These are phyloP conservation scores for Tiliacea aurago DNA, from an alignment of 2,888 invertebrate genomes.

Conservation along the genomic window DNA sequence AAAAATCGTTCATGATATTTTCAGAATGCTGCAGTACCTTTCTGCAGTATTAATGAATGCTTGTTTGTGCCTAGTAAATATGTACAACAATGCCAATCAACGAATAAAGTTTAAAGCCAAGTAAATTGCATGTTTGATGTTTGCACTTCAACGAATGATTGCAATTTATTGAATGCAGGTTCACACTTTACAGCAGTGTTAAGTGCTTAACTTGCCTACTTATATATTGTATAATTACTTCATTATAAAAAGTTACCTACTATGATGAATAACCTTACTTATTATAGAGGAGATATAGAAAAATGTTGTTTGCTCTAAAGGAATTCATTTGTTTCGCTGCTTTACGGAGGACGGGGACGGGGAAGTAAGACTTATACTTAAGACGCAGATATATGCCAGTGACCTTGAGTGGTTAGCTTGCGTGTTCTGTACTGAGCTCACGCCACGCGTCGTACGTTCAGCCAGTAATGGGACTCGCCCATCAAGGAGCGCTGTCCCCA, in stretches of 20 bases:
- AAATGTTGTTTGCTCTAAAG: background rate
- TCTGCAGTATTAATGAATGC: conserved; percentile 44
- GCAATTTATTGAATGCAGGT: conserved; percentile 47
- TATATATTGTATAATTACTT: background rate
- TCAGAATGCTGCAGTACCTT: conserved; percentile 37
- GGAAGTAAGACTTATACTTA: too few relatives aligned
- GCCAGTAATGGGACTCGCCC: too few relatives aligned
- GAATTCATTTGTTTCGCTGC: background rate
- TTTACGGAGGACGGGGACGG: too few relatives aligned
- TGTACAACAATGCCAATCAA: conserved; percentile 50
- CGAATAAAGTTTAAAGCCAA: conserved; percentile 38
- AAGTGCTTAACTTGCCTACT: conserved; percentile 21
- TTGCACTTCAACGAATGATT: conserved; percentile 40
- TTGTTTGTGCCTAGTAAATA: conserved; percentile 46
- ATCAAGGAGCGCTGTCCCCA: too few relatives aligned
- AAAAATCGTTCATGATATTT: background rate
- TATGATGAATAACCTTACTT: background rate
- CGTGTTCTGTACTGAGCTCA: too few relatives aligned
- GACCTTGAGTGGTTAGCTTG: too few relatives aligned
- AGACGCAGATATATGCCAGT: too few relatives aligned
- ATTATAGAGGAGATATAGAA: background rate
- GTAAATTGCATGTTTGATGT: conserved; percentile 48
- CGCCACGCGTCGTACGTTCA: too few relatives aligned
- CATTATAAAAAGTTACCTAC: background rate
- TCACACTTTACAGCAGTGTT: conserved; percentile 17